A percentile compares a stretch with the other conserved stretches of the same genome.
Conservation (phyloP, 2,888 invertebrate genomes). For the Drosophila flavopinicola region DNA sequence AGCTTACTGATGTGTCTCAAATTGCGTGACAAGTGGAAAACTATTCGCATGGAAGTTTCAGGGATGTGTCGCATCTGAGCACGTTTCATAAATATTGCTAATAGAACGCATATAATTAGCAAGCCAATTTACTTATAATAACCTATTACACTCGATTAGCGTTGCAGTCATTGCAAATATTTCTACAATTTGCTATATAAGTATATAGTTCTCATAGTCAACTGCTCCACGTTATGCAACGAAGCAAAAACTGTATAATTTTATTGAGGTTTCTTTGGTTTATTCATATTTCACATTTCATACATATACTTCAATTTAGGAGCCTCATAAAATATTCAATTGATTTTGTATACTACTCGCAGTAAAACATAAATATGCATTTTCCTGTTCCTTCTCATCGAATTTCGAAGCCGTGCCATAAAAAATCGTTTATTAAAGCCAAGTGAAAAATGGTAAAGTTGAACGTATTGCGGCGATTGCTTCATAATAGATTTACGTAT, state of each 20-base stretch:
- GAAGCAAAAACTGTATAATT: no score
- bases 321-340: constrained; percentile 19
- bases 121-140: not conserved
- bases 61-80: constrained; percentile 10
- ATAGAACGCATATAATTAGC: not conserved
- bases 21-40: constrained; percentile 52
- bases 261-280: not conserved
- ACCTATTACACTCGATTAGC: no score
- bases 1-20: constrained; percentile 25
- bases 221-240: no score
- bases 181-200: no score
- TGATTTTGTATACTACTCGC: constrained; percentile 8
- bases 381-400: constrained; percentile 11
- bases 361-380: constrained; percentile 17
- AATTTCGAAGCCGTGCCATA: constrained; percentile 1
- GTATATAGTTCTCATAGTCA: no score
- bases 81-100: constrained; percentile 6
- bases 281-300: no score
- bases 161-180: not conserved
- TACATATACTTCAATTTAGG: not conserved
- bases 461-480: constrained; percentile 31
- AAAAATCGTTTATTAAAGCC: constrained; percentile 31
- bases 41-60: constrained; percentile 29
- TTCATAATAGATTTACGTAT: constrained; percentile 54
- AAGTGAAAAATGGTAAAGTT: constrained; percentile 36